Evolutionary conservation across 2,888 invertebrate species (phyloP), one percentile per base, ranked within the genome.

Genomic region (Drosophila pseudotakahashii): DNA sequence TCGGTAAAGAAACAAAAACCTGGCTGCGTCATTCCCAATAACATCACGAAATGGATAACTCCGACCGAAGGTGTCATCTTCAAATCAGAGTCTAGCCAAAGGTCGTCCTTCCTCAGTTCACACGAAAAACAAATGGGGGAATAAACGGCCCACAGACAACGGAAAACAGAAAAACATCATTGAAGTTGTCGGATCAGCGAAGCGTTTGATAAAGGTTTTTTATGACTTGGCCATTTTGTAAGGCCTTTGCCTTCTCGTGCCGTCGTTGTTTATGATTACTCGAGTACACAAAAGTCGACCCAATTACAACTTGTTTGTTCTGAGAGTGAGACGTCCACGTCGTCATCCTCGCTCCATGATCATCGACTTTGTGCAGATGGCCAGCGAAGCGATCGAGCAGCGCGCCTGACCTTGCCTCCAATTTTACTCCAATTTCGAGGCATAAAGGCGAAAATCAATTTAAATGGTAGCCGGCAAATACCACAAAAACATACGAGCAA

Each of bases 1-100:
- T 47, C 11, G 30, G 7, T 11, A 26, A 44, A 50, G 48, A 50
- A 51, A 47, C 50, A 41, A 60, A 42, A 41, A 23, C 54, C 19
- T 36, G 41, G 69, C 55, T 72, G 57, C 62, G 70, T 70, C 70
- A 70, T 70, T 70, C 51, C 52, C 61, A 66, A 67, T 54, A 57
- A 55, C 39, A 73, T 62, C 68, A 73, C 52, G 68, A 61, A 76
- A 44, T 58, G 62, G 53, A 51, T 54, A 74, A 69, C 48, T 53
- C 30, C 47, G 42, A 32, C 37, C 26, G 59, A 57, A 75, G 81
- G 82, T 85, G 85, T 85, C 86, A 82, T 81, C 80, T 81, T 71
- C 72, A 50, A 71, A 44, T 53, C 61, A 44, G 19, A 62, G 63
- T 57, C 66, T 66, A 51, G 66, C 58, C 72, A 75, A 70, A 73